Evolutionary conservation across 2,113 vertebrate genomes (phyloP), one percentile per base, ranked within the genome.

Genomic region (Zeus faber): DNA sequence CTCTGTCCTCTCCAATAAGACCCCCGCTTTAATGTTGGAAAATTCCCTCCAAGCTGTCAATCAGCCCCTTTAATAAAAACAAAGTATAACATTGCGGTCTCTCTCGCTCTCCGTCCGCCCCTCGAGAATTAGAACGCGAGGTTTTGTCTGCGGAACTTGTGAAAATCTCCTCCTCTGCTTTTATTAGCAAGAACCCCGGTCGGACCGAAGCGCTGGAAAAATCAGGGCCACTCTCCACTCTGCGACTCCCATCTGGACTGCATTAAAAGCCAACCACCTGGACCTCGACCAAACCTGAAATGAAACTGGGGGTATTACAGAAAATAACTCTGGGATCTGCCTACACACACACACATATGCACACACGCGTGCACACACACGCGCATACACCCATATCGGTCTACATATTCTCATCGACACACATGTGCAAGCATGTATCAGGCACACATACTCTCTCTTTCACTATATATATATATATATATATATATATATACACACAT

Each of bases 71-170:
- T 89, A 90, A 89, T 89, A 89, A 91, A 90, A 90, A 91, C 81
- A 88, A 85, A 87, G 85, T 88, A 88, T 89, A 91, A 86, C 85
- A 84, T 85, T 89, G 89, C 81, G 86, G 87, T 89, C 86, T 85
- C 65, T 37, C 84, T 89, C 67, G 80, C 81, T 89, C 83, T 85
- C 81, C 58, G 51, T 79, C 78, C 78, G 50, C 76, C 85, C 83
- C 82, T 73, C 22, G 76, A 84, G 87, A 85, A 79, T 84, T 81
- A 62, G 73, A 87, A 83, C 62, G 84, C 76, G 4, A 86, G 80
- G 85, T 87, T 88, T 85, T 85, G 88, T 89, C 87, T 89, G 83
- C 82, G 76, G 86, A 90, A 89, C 84, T n/a, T 86, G 87, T 87
- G 83, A 88, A 88, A 88, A 90, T 83, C 85, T 88, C 82, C 85